phyloP scores from a whole-genome alignment of 2,888 invertebrate genomes.

The Drosophila anomalata region DNA sequence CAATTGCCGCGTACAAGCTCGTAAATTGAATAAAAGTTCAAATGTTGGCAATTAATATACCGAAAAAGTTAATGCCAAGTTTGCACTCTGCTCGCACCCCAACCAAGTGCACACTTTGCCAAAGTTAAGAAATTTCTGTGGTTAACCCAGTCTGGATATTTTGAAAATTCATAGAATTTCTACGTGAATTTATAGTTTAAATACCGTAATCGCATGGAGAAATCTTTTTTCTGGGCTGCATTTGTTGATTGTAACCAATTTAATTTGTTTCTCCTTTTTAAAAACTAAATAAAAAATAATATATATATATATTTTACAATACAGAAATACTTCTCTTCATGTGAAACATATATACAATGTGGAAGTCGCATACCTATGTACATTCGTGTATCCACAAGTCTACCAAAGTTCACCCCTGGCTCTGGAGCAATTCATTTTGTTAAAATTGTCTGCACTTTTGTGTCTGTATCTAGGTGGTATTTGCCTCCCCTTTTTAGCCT shows the following conservation, averaged over 20 bases:
- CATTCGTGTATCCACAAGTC: background rate
- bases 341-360: background rate
- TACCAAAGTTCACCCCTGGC: background rate
- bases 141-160: background rate
- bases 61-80: slow-evolving; percentile 77
- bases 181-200: background rate
- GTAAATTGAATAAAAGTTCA: slow-evolving; percentile 83
- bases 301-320: background rate
- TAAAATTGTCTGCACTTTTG: slow-evolving; percentile 40
- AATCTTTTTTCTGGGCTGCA: too few species aligned
- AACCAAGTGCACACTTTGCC: slow-evolving; percentile 50
- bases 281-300: too few species aligned
- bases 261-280: background rate
- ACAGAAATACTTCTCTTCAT: background rate
- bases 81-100: slow-evolving; percentile 16
- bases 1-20: slow-evolving; percentile 62
- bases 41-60: slow-evolving; percentile 83
- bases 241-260: background rate
- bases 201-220: background rate
- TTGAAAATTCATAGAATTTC: slow-evolving; percentile 5
- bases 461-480: slow-evolving; percentile 49
- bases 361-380: background rate
- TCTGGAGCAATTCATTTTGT: slow-evolving; percentile 53
- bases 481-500: slow-evolving; percentile 60
- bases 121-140: slow-evolving; percentile 10